Evolutionary conservation across 2,888 invertebrate species (phyloP).

Genomic region (Myopa tessellatipennis): DNA sequence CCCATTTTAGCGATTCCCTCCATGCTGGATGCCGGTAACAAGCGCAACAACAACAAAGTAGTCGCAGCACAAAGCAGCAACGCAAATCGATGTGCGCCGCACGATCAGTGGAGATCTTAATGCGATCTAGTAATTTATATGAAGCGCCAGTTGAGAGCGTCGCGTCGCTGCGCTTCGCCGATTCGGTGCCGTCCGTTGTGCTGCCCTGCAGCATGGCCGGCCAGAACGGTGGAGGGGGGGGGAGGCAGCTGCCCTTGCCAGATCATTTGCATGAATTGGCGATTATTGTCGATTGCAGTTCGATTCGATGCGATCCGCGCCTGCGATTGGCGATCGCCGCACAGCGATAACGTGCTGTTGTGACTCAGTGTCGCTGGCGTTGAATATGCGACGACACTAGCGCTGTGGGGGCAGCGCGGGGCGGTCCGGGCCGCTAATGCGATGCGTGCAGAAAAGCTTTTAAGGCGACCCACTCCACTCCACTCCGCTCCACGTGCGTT

Average conservation of each 20-base stretch:
- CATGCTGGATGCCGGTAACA: not conserved
- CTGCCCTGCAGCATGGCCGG: not conserved
- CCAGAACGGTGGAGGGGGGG: no score
- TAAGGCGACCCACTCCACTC: slow-evolving; percentile 4
- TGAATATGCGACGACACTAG: slow-evolving; percentile 31
- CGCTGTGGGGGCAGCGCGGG: not conserved
- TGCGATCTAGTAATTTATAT: slow-evolving; percentile 56
- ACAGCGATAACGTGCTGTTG: slow-evolving; percentile 32
- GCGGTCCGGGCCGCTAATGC: not conserved
- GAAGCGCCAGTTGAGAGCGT: slow-evolving; percentile 49
- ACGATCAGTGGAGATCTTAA: slow-evolving; percentile 54
- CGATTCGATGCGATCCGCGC: slow-evolving; percentile 47
- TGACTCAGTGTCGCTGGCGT: slow-evolving; percentile 23
- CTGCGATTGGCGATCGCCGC: slow-evolving; percentile 25
- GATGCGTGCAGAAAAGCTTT: slow-evolving; percentile 35
- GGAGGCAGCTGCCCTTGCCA: slow-evolving; percentile 47
- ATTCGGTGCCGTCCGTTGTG: not conserved
- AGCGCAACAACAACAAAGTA: not conserved
- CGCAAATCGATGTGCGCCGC: slow-evolving; percentile 41
- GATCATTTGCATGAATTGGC: slow-evolving; percentile 54
- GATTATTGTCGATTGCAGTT: slow-evolving; percentile 50
- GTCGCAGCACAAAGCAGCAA: slow-evolving; percentile 3
- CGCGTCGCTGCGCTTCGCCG: not conserved
- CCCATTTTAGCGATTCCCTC: not conserved
- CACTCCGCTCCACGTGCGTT: not conserved